A percentile compares a stretch with the other conserved stretches of the same genome.
Evolutionary conservation across 2,113 vertebrate genomes (phyloP).

Genomic region (Madoqua kirkii): DNA sequence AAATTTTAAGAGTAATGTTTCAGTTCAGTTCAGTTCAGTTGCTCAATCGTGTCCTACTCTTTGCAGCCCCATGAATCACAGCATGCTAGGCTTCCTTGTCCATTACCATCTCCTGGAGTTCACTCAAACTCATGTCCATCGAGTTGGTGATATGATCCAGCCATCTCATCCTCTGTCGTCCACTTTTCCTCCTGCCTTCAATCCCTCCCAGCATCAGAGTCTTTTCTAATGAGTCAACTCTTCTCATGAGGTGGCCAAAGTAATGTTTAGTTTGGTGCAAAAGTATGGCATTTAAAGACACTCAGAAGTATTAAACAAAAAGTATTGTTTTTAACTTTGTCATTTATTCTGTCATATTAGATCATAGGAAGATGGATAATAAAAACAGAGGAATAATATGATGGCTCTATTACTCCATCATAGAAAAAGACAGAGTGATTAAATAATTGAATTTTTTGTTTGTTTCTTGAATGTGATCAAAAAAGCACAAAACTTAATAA

Average conservation of each 20-base stretch:
- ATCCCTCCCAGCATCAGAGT: too few species aligned
- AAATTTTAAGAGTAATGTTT: neutral
- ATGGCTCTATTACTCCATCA: slow-evolving; percentile 63
- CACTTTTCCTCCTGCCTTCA: too few species aligned
- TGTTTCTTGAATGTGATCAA: slow-evolving; percentile 69
- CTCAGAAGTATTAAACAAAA: neutral
- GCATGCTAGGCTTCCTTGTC: too few species aligned
- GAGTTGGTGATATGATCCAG: too few species aligned
- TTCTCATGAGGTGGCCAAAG: neutral
- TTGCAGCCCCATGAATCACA: too few species aligned
- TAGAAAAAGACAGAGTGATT: slow-evolving; percentile 67
- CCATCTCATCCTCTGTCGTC: too few species aligned
- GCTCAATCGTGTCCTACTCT: too few species aligned
- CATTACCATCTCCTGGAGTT: too few species aligned
- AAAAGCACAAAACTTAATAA: slow-evolving; percentile 68
- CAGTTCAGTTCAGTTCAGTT: too few species aligned
- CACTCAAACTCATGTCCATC: too few species aligned
- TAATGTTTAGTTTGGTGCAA: slow-evolving; percentile 44
- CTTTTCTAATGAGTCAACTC: too few species aligned
- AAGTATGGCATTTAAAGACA: slow-evolving; percentile 1
- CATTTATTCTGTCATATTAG: slow-evolving; percentile 73
- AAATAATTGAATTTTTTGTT: slow-evolving; percentile 67
- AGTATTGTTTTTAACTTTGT: slow-evolving; percentile 41
- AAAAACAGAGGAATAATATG: slow-evolving; percentile 65
- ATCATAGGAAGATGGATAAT: slow-evolving; percentile 38